Percentiles rank a stretch among this genome's conserved stretches.
Conservation (phyloP, 92 coral and sea anemone species). For the Porites cylindrica region DNA sequence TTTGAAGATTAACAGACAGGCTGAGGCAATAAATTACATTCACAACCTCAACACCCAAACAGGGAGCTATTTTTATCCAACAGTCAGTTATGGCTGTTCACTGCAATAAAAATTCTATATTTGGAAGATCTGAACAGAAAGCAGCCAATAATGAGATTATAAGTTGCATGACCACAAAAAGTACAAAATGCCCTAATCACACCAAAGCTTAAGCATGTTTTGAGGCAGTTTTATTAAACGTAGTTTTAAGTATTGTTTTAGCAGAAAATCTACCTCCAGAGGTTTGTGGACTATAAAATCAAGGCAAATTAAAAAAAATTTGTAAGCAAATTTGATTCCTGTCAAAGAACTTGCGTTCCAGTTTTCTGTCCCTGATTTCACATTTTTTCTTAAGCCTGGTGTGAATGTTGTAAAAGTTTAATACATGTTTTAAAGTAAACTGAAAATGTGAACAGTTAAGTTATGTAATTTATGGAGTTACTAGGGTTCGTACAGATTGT, state of each 20-base stretch:
- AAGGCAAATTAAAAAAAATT: constrained; percentile 35
- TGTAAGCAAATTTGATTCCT: constrained; percentile 43
- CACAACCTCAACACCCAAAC: too few species aligned
- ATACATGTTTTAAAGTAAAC: constrained; percentile 47
- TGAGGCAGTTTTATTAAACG: constrained; percentile 31
- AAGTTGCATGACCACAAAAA: constrained; percentile 18
- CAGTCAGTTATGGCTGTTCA: too few species aligned
- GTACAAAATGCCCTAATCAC: constrained; percentile 32
- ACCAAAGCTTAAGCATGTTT: constrained; percentile 37
- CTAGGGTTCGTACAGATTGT: constrained; percentile 49
- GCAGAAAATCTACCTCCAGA: constrained; percentile 39
- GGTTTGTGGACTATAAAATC: constrained; percentile 46
- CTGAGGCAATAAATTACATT: too few species aligned
- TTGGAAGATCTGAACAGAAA: constrained; percentile 21
- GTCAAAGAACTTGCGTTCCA: constrained; percentile 45
- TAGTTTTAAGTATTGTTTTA: constrained; percentile 31
- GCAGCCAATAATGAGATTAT: constrained; percentile 18
- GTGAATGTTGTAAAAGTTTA: constrained; percentile 44
- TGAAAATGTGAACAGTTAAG: constrained; percentile 47
- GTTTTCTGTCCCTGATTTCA: constrained; percentile 53
- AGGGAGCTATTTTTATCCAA: too few species aligned
- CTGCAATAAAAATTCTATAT: neutral
- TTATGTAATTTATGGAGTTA: constrained; percentile 38
- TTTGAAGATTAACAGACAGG: constrained; percentile 3
- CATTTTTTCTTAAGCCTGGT: constrained; percentile 55